These are phyloP conservation scores for Piaya cayana DNA, from an alignment of 2,113 vertebrate genomes.

Conservation along the genomic window DNA sequence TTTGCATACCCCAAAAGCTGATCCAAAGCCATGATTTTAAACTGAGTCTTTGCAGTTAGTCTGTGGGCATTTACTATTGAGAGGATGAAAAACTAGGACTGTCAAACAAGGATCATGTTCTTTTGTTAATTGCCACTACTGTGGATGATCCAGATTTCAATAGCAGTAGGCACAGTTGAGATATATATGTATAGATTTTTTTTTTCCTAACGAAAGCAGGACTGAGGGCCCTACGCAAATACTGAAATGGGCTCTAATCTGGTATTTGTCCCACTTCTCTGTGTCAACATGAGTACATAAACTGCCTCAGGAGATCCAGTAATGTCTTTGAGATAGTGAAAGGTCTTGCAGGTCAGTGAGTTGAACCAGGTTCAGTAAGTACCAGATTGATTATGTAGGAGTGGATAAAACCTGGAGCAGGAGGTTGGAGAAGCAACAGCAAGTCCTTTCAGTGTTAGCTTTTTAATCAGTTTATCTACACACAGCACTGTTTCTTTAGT, in stretches of 20 bases:
- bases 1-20: not conserved
- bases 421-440: not conserved
- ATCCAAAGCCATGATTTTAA: not conserved
- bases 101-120: not conserved
- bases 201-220: not conserved
- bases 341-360: not conserved
- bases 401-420: not conserved
- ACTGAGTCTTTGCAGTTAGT: not conserved
- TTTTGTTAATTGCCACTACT: not conserved
- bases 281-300: not conserved
- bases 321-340: not conserved
- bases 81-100: not conserved
- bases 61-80: not conserved
- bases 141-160: not conserved
- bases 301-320: not conserved
- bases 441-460: not conserved
- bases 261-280: not conserved
- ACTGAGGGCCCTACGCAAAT: not conserved
- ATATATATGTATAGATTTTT: no score
- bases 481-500: not conserved
- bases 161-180: not conserved
- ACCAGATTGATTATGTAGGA: not conserved
- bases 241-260: not conserved
- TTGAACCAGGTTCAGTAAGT: not conserved
- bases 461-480: not conserved